Evolutionary conservation across 2,113 vertebrate species (phyloP).

Genomic region (Cichladusa arquata): DNA sequence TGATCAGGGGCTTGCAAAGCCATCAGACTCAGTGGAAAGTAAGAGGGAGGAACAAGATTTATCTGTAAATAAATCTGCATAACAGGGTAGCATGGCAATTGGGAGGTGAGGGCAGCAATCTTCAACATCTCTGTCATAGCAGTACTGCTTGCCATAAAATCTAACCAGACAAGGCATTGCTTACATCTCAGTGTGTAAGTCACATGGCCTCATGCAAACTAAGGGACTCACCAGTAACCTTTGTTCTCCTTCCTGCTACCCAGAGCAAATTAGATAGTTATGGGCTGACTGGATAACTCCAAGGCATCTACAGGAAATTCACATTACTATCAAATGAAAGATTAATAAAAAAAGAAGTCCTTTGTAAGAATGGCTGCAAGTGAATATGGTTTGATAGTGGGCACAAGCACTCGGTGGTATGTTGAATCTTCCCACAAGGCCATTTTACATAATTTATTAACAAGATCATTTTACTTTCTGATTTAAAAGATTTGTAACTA

Average conservation of each 20-base stretch:
- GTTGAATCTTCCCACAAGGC: slow-evolving; percentile 62
- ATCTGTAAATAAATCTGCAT: not conserved
- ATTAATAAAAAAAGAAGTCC: not conserved
- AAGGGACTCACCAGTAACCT: slow-evolving; percentile 15
- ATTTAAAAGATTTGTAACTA: slow-evolving; percentile 67
- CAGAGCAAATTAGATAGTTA: not conserved
- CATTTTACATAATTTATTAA: slow-evolving; percentile 67
- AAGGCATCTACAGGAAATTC: slow-evolving; percentile 38
- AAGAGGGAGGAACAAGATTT: not conserved
- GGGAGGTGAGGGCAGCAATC: not conserved
- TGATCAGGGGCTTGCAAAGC: not conserved
- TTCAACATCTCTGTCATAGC: not conserved
- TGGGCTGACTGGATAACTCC: slow-evolving; percentile 10
- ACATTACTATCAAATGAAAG: not conserved
- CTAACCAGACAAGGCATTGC: not conserved
- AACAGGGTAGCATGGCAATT: not conserved
- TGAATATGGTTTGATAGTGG: slow-evolving; percentile 38
- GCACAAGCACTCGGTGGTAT: slow-evolving; percentile 11
- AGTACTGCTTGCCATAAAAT: not conserved
- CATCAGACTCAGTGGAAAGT: not conserved
- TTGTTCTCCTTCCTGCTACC: slow-evolving; percentile 29
- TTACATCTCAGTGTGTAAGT: not conserved
- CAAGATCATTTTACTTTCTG: slow-evolving; percentile 58
- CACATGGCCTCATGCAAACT: not conserved
- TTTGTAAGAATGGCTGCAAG: slow-evolving; percentile 21